Evolutionary conservation across 2,797 vertebrate genomes (phyloP), one percentile per base, ranked within the genome.

Genomic region (Onychomys torridus): DNA sequence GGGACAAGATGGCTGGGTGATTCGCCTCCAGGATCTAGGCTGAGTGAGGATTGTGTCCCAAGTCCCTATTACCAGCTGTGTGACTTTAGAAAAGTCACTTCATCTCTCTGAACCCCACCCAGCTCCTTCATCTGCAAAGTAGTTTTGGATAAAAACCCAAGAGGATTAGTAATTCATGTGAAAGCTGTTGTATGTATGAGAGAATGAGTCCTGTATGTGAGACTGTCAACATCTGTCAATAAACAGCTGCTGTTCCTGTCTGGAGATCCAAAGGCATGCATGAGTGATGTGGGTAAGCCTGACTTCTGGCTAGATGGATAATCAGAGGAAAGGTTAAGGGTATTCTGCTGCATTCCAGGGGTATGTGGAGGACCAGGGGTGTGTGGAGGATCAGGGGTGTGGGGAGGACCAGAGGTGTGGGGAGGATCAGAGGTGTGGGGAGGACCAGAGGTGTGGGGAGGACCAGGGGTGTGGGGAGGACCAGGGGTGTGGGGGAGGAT

Each of bases 31-130:
- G 27, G 3, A 32, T 43, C 10, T n/a, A 46, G 29, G 67, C 32
- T 2, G 19, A n/a, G 10, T 25, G 21, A 2, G 37, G 4, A 63
- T 37, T 8, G 55, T 17, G 55, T 27, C 87, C 95, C 67, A 17
- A 91, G 17, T 61, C 25, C 83, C 32, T 67, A 52, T 49, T 23
- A 4, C 49, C 84, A 6, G 63, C 93, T 81, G 34, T 71, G 69
- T 69, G 89, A 37, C 63, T 63, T 79, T 27, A 67, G 78, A 32
- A 37, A 52, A 75, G 65, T 77, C 17, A 32, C 73, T 67, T 73
- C 17, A 5, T n/a, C 19, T 97, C 92, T 84, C 95, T 37, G 87
- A 85, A 75, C 25, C 63, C 67, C 43, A 55, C 63, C 67, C 43
- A 55, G 34, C 19, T 88, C 29, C 17, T 34, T 89, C 81, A 49